phyloP scores from a whole-genome alignment of 2,888 invertebrate species.

The Caenorhabditis wallacei region DNA sequence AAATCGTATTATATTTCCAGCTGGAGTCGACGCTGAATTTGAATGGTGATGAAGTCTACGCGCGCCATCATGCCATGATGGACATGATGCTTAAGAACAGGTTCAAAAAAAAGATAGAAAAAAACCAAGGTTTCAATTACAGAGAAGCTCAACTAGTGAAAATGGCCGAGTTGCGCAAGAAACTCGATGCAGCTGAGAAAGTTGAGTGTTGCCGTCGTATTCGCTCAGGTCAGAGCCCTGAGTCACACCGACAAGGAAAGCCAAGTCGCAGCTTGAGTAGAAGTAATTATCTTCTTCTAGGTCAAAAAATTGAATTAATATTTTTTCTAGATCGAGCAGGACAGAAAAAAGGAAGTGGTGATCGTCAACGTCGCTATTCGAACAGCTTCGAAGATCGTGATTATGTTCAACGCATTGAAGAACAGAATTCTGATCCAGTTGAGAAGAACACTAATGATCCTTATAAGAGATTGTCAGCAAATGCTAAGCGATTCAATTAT shows the following conservation, averaged over 20 bases:
- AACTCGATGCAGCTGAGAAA: slow-evolving; percentile 82
- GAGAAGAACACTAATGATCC: slow-evolving; percentile 65
- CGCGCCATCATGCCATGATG: slow-evolving; percentile 81
- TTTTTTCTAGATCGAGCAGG: slow-evolving; percentile 59
- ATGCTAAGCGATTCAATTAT: slow-evolving; percentile 79
- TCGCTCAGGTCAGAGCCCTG: slow-evolving; percentile 72
- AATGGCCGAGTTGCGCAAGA: slow-evolving; percentile 80
- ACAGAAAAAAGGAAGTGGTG: slow-evolving; percentile 64
- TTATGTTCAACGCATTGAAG: slow-evolving; percentile 77
- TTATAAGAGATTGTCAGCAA: slow-evolving; percentile 78
- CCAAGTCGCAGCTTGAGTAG: slow-evolving; percentile 74
- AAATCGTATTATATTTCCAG: too few relatives aligned
- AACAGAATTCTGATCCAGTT: slow-evolving; percentile 58
- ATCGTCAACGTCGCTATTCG: slow-evolving; percentile 74
- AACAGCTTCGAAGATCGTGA: slow-evolving; percentile 79
- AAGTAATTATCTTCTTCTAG: slow-evolving; percentile 51
- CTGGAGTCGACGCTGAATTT: slow-evolving; percentile 71
- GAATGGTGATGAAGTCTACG: slow-evolving; percentile 78
- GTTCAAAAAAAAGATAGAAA: slow-evolving; percentile 22
- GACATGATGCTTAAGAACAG: slow-evolving; percentile 81
- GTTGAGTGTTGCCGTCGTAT: slow-evolving; percentile 74
- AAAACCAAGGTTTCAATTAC: slow-evolving; percentile 26
- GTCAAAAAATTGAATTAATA: not conserved
- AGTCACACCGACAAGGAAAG: slow-evolving; percentile 71
- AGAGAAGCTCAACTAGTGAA: slow-evolving; percentile 77